phyloP scores from a whole-genome alignment of 2,113 vertebrate species.

The Sardina pilchardus region DNA sequence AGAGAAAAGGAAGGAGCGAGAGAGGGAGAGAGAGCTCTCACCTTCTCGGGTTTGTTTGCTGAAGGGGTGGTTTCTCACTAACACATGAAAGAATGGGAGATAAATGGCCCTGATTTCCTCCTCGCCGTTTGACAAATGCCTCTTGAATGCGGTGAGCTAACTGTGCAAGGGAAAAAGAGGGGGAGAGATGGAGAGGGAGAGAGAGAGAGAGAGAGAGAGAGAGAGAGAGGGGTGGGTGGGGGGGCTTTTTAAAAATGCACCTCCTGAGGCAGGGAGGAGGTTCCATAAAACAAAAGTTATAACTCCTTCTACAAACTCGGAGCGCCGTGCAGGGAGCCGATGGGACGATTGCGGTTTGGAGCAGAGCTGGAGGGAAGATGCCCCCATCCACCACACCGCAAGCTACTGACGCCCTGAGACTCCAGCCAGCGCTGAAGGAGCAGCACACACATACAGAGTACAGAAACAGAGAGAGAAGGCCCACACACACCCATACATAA shows the following conservation, averaged over 20 bases:
- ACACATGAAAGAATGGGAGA: constrained; percentile 20
- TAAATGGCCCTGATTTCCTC: constrained; percentile 18
- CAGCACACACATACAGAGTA: neutral
- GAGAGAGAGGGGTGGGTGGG: neutral
- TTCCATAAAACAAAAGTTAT: constrained; percentile 31
- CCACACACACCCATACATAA: neutral
- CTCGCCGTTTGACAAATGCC: constrained; percentile 28
- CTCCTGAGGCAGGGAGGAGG: constrained; percentile 25
- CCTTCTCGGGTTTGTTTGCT: constrained; percentile 31
- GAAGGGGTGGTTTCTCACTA: constrained; percentile 32
- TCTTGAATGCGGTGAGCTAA: constrained; percentile 20
- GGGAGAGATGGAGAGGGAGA: neutral
- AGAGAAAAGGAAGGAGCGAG: neutral
- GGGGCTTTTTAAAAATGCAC: constrained; percentile 18
- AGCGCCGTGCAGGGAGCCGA: neutral
- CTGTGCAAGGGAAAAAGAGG: constrained; percentile 15
- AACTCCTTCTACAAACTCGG: constrained; percentile 1
- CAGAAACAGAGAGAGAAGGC: neutral
- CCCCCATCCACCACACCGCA: constrained; percentile 25
- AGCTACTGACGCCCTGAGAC: constrained; percentile 28
- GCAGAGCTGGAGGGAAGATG: neutral
- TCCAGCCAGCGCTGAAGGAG: neutral
- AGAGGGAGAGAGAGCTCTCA: constrained; percentile 11
- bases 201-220: neutral
- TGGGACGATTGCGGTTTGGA: neutral